Percentiles rank a stretch among this genome's conserved stretches.
Evolutionary conservation across 2,797 vertebrate genomes (phyloP).

Genomic region (Fratercula arctica): DNA sequence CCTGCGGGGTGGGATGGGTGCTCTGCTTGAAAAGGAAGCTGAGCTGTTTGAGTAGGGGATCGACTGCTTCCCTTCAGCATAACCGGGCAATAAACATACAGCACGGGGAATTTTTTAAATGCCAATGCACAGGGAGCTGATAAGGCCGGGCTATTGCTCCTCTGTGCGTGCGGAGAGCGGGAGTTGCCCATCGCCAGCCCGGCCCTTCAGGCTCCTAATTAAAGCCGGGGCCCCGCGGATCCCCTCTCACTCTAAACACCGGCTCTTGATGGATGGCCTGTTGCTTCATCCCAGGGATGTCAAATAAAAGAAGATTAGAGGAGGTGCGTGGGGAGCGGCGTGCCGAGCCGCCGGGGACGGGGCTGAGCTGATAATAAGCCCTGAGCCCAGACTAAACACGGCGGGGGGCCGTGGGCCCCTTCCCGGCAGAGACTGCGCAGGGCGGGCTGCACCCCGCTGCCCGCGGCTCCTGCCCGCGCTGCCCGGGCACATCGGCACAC

Average conservation of each 20-base stretch:
- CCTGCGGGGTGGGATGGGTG: neutral
- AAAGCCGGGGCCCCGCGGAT: neutral
- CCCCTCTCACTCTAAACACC: neutral
- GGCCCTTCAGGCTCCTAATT: neutral
- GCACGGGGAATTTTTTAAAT: neutral
- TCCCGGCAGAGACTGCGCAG: fast-evolving
- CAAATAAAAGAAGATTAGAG: neutral
- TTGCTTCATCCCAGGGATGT: neutral
- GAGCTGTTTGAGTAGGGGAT: neutral
- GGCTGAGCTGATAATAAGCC: neutral
- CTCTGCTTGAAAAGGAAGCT: neutral
- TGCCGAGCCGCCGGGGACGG: neutral
- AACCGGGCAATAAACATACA: neutral
- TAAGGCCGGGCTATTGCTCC: fast-evolving
- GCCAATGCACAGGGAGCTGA: fast-evolving
- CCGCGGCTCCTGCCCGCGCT: neutral
- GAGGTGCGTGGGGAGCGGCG: neutral
- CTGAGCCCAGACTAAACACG: neutral
- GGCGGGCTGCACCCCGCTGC: neutral
- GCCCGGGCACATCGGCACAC: fast-evolving
- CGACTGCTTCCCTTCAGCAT: neutral
- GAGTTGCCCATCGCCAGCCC: neutral
- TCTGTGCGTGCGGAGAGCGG: neutral
- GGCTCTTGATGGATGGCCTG: neutral
- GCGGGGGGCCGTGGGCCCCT: neutral